These are phyloP conservation scores for Cardiocondyla obscurior DNA, from an alignment of 1,140 invertebrate genomes.

Conservation along the genomic window DNA sequence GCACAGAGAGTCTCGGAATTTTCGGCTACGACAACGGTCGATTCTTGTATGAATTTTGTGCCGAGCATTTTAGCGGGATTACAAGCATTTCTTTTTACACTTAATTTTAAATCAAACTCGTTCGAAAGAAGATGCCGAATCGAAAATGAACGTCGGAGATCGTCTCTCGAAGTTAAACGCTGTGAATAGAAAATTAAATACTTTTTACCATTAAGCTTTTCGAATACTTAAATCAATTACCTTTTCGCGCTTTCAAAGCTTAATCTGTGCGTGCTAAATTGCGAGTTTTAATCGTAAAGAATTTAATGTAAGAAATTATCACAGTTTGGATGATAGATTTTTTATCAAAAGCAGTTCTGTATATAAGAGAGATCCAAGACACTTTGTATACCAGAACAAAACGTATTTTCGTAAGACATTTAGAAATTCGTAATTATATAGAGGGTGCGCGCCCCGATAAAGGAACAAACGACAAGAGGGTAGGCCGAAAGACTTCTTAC, in stretches of 20 bases:
- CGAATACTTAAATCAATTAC: no score
- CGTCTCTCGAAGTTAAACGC: background rate
- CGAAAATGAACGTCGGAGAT: background rate
- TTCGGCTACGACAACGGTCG: background rate
- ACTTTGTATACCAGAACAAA: conserved; percentile 26
- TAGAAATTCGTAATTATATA: conserved; percentile 47
- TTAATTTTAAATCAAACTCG: background rate
- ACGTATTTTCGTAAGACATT: conserved; percentile 51
- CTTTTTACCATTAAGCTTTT: background rate
- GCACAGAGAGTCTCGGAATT: background rate
- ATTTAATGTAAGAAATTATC: background rate
- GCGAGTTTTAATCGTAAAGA: background rate
- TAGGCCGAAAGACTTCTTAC: conserved; percentile 17
- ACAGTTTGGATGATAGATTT: background rate
- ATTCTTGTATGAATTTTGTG: background rate
- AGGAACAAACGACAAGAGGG: background rate
- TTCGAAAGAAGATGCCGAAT: background rate
- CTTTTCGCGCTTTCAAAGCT: background rate
- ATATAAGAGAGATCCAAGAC: background rate
- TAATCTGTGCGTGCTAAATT: background rate
- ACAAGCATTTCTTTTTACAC: background rate
- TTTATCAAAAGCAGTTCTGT: background rate
- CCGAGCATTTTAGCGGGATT: background rate
- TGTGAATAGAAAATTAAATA: background rate
- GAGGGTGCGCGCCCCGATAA: background rate